Conservation (phyloP, 2,113 vertebrate genomes). For the Anoura caudifer region DNA sequence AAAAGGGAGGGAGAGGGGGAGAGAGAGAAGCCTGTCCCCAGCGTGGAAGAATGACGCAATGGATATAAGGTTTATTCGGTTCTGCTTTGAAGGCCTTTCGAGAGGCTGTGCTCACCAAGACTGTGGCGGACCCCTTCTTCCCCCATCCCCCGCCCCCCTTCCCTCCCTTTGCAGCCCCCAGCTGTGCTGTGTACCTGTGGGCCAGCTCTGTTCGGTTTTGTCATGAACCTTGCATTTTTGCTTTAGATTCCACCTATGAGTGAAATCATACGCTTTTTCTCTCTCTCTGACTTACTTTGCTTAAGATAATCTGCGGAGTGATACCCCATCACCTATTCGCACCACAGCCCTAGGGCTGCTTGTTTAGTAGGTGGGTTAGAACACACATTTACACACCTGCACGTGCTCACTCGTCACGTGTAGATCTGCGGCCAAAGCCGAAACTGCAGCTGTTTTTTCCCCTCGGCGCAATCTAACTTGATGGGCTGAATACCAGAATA, state of each 20-base stretch:
- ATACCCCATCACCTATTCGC: not conserved
- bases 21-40: not conserved
- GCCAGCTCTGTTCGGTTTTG: not conserved
- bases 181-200: not conserved
- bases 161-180: not conserved
- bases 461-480: not conserved
- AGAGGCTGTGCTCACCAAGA: not conserved
- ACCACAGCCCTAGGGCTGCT: not conserved
- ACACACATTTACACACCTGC: not conserved
- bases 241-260: not conserved
- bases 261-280: no score
- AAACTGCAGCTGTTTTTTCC: not conserved
- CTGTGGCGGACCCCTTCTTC: not conserved
- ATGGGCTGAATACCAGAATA: not conserved
- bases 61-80: not conserved
- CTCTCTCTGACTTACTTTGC: not conserved
- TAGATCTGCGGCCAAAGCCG: not conserved
- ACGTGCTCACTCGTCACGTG: not conserved
- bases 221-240: not conserved
- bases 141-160: no score
- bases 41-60: not conserved
- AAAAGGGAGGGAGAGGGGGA: not conserved
- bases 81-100: not conserved
- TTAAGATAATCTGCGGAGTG: not conserved
- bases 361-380: not conserved